These are phyloP conservation scores for Amniataba percoides DNA, from an alignment of 2,797 vertebrate species.

Conservation along the genomic window DNA sequence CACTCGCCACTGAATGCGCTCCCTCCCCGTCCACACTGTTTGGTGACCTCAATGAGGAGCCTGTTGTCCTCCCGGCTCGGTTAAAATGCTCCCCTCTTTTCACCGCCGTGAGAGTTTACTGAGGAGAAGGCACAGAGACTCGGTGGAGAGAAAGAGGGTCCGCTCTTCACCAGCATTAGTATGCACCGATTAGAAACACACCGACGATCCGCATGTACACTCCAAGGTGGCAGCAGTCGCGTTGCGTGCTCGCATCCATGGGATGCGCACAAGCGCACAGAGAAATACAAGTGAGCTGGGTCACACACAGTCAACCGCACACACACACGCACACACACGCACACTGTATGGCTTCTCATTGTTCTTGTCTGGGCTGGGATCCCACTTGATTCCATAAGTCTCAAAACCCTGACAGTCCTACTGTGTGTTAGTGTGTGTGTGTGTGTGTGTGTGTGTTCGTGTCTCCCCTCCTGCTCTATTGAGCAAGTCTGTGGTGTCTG, in stretches of 20 bases:
- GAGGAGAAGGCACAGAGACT: slow-evolving; percentile 65
- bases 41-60: slow-evolving; percentile 81
- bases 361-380: slow-evolving; percentile 75
- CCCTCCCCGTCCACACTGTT: slow-evolving; percentile 74
- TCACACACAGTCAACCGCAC: slow-evolving; percentile 34
- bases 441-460: slow-evolving; percentile 55
- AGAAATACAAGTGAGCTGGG: slow-evolving; percentile 55
- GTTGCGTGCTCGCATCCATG: slow-evolving; percentile 6
- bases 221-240: slow-evolving; percentile 4
- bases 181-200: slow-evolving; percentile 72
- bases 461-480: slow-evolving; percentile 68
- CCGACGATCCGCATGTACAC: slow-evolving; percentile 38
- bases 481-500: slow-evolving; percentile 79
- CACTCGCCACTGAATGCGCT: slow-evolving; percentile 76
- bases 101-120: slow-evolving; percentile 77
- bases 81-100: slow-evolving; percentile 77
- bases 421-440: slow-evolving; percentile 63
- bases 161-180: slow-evolving; percentile 70
- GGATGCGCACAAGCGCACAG: slow-evolving; percentile 23
- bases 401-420: slow-evolving; percentile 73
- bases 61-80: slow-evolving; percentile 74
- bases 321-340: slow-evolving; percentile 23
- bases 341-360: slow-evolving; percentile 67
- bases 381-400: slow-evolving; percentile 80
- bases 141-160: slow-evolving; percentile 56